Evolutionary conservation across 1,140 invertebrate genomes (phyloP).

Genomic region (Drosophila varians): DNA sequence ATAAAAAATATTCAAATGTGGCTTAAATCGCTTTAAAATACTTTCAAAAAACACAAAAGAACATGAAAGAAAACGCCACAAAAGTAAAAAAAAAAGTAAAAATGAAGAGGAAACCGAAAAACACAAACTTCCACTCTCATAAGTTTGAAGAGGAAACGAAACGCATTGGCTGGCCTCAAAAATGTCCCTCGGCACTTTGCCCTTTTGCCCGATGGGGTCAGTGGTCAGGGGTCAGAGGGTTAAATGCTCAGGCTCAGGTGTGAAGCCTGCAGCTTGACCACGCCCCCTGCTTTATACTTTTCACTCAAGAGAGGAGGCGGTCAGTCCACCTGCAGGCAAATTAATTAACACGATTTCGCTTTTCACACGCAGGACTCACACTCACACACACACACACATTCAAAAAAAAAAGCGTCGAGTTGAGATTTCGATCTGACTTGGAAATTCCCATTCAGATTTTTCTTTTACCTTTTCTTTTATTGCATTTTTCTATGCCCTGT

Average conservation of each 20-base stretch:
- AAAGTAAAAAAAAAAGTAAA: neutral
- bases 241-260: neutral
- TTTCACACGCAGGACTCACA: slow-evolving; percentile 28
- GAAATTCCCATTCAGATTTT: slow-evolving; percentile 32
- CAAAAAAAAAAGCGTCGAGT: neutral
- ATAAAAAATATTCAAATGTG: too few relatives aligned
- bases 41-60: neutral
- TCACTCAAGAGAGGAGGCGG: neutral
- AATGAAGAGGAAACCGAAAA: neutral
- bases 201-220: neutral
- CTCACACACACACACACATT: slow-evolving; percentile 11
- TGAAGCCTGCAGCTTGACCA: neutral
- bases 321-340: slow-evolving; percentile 31
- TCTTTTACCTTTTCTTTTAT: slow-evolving; percentile 5
- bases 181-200: neutral
- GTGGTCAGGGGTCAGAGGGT: neutral
- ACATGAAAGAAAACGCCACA: neutral
- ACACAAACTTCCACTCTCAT: slow-evolving; percentile 15
- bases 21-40: too few relatives aligned
- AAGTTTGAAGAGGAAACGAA: slow-evolving; percentile 37
- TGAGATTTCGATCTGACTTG: slow-evolving; percentile 20
- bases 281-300: neutral
- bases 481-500: neutral
- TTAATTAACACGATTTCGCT: slow-evolving; percentile 70
- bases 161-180: too few relatives aligned